Percentiles rank a stretch among this genome's conserved stretches.
These are phyloP conservation scores for Prolemur simus DNA, from an alignment of 2,113 vertebrate genomes.

Conservation along the genomic window DNA sequence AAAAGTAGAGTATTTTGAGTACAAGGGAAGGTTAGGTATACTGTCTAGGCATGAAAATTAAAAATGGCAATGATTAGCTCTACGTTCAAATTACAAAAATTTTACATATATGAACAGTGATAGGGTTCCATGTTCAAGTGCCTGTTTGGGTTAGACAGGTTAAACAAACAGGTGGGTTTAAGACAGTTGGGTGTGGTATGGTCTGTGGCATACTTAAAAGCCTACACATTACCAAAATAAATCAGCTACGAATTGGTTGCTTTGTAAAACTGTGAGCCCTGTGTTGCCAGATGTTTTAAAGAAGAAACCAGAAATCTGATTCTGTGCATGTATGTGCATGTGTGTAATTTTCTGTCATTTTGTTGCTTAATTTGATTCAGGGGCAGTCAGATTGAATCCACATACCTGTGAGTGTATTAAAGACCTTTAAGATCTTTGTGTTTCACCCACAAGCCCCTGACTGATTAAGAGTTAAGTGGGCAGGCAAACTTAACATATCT, in stretches of 20 bases:
- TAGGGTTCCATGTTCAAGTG: neutral
- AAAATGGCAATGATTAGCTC: neutral
- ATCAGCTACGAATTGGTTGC: neutral
- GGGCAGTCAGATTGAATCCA: neutral
- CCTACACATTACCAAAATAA: neutral
- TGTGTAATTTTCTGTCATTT: neutral
- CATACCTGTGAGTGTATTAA: neutral
- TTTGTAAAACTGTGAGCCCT: neutral
- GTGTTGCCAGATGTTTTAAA: neutral
- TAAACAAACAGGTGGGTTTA: neutral
- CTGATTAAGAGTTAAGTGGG: neutral
- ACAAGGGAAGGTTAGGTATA: neutral
- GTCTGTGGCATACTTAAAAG: neutral
- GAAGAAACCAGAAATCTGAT: neutral
- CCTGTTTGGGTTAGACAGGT: neutral
- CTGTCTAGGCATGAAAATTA: neutral
- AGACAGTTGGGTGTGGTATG: neutral
- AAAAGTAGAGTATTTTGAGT: neutral
- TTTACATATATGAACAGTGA: neutral
- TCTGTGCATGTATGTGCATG: neutral
- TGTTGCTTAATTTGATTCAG: neutral
- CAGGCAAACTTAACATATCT: neutral
- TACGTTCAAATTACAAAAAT: neutral
- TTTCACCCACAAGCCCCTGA: neutral
- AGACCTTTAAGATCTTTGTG: neutral